A percentile compares a stretch with the other conserved stretches of the same genome.
Evolutionary conservation across 2,888 invertebrate genomes (phyloP).

Genomic region (Stenurella melanura): DNA sequence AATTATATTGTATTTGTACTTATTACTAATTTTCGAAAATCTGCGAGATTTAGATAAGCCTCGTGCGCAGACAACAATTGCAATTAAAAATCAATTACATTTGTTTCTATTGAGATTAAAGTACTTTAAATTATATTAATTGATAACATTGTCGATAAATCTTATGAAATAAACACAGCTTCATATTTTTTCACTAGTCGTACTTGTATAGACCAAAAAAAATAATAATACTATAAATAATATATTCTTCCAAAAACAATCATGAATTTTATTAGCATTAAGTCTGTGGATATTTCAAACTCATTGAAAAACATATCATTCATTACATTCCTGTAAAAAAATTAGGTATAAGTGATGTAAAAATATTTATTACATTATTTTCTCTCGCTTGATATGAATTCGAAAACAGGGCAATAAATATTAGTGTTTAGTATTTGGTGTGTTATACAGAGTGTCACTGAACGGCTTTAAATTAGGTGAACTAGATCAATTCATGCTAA

Average conservation of each 20-base stretch:
- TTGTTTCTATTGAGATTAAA: not conserved
- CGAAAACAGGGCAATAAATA: conserved; percentile 62
- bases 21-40: not conserved
- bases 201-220: conserved; percentile 36
- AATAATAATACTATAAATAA: conserved; percentile 26
- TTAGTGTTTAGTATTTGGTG: conserved; percentile 42
- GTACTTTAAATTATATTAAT: not conserved
- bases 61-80: not conserved
- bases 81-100: not conserved
- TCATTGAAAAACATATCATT: conserved; percentile 55
- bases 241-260: conserved; percentile 52
- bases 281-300: conserved; percentile 45
- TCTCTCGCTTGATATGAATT: conserved; percentile 53
- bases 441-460: conserved; percentile 26
- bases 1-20: not conserved
- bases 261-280: conserved; percentile 33
- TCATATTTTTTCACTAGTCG: conserved; percentile 51
- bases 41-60: not conserved
- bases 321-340: conserved; percentile 51
- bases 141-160: not conserved
- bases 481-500: conserved; percentile 18
- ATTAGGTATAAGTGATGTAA: conserved; percentile 37
- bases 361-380: conserved; percentile 37
- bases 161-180: conserved; percentile 22
- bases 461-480: conserved; percentile 24